Evolutionary conservation across 2,888 invertebrate genomes (phyloP).

Genomic region (Druceiella hillmani): DNA sequence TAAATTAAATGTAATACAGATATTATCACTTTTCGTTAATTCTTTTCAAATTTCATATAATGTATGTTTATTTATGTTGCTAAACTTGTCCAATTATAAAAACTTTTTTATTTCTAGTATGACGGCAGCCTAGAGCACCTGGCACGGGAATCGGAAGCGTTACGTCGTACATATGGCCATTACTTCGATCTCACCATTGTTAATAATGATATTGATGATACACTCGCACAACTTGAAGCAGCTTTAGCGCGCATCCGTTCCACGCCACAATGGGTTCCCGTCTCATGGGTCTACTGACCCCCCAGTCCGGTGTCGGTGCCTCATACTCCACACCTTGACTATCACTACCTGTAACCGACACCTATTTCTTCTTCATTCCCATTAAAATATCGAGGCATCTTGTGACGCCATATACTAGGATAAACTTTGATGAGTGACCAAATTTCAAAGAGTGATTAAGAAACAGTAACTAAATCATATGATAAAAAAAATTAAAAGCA

Average conservation of each 20-base stretch:
- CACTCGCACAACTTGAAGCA: constrained; percentile 86
- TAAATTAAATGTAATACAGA: no score
- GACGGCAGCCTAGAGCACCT: constrained; percentile 96
- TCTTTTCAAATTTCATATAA: no score
- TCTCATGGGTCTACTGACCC: constrained; percentile 95
- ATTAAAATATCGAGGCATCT: no score
- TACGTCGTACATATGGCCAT: constrained; percentile 96
- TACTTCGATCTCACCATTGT: constrained; percentile 97
- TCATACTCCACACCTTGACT: constrained; percentile 10
- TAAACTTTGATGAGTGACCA: no score
- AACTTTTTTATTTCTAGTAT: constrained; percentile 68
- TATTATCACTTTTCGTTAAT: no score
- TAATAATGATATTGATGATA: constrained; percentile 99
- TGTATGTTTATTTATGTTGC: no score
- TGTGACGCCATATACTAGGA: no score
- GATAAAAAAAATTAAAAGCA: no score
- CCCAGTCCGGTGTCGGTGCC: constrained; percentile 31
- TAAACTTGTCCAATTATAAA: no score
- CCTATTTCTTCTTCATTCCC: no score
- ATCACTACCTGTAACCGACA: constrained; percentile 8
- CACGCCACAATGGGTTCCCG: constrained; percentile 95
- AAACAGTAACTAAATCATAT: no score
- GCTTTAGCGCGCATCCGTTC: constrained; percentile 88
- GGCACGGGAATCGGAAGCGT: constrained; percentile 93
- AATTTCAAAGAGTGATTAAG: no score